Evolutionary conservation across 2,888 invertebrate genomes (phyloP), one percentile per base, ranked within the genome.

Genomic region (Pristionchus fissidentatus): DNA sequence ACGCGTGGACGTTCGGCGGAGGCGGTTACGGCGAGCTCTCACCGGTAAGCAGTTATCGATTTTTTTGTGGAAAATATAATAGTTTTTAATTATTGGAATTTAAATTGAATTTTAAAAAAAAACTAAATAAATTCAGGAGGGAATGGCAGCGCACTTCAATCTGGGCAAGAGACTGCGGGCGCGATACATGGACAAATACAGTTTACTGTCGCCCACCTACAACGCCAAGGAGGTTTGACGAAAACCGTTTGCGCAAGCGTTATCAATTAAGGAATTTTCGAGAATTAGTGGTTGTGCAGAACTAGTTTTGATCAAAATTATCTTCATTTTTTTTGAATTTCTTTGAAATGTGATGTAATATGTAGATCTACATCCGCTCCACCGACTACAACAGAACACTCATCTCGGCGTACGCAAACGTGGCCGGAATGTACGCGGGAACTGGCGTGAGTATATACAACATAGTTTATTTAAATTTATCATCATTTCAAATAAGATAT

Each of bases 361-460:
- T 85, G 81, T 75, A 91, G 87, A 84, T 93, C 29, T 88, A 90
- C 84, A 90, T 93, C n/a, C 88, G 92, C 7, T 93, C 93, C 60
- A 93, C 93, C 10, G 92, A 93, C 84, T 87, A 87, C 46, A 93
- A 93, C 78, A 85, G 93, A 52, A 93, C 93, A 0, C 85, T 93
- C 57, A 96, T 96, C 96, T 96, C 96, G 84, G 97, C 96, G 0
- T 94, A 95, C 91, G 94, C 95, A 0, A 95, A 96, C 92, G 93
- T 97, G 86, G 96, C 96, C 77, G 97, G 96, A 3, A 93, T 96
- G 84, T 96, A 62, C 26, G n/a, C 81, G 10, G 29, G 55, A 15
- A 35, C 13, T 15, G 41, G 41, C 1, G 79, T 80, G 13, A 60
- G 60, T 57, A 5, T n/a, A n/a, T n/a, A 10, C 26, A 57, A 1